Evolutionary conservation across 2,888 invertebrate genomes (phyloP), one percentile per base, ranked within the genome.

Genomic region (Scotopteryx bipunctaria): DNA sequence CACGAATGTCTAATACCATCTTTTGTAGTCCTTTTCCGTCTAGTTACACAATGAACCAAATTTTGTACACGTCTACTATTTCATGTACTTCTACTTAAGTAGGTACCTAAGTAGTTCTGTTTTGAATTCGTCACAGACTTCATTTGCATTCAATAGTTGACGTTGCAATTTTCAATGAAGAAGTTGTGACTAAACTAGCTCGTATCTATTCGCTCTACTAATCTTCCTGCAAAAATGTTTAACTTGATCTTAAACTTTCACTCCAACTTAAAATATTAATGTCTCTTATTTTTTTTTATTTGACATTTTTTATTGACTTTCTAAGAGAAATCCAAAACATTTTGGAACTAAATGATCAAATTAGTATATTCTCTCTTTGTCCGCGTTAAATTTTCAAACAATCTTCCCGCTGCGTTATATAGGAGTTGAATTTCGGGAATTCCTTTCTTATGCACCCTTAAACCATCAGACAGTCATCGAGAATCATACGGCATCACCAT

Each of bases 111-210:
- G 61, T 51, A 52, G 42, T 47, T 60, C 55, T 45, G 58, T 50
- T 55, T 49, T 45, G 62, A 58, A 49, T 68, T 67, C 57, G 61
- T 49, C 59, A 60, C 58, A 53, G 57, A 50, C 56, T 45, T 61
- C 58, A 76, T 82, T 78, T 69, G 62, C 63, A 80, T 81, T 78
- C 75, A 74, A 66, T 68, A 23, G 57, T 45, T 47, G 67, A 60
- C 66, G 70, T 64, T 62, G 59, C 64, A 64, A 23, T 19, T 57
- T 66, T 63, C 50, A 57, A 55, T 58, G 59, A 59, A 63, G 19
- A n/a, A 38, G 40, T 50, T 44, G 33, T 41, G 45, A 50, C 44
- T 40, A 15, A 17, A 13, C 19, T 32, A 21, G 3, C 11, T 13
- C 13, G 11, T 16, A n/a, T n/a, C n/a, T n/a, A n/a, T n/a, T n/a